Evolutionary conservation across 2,113 vertebrate species (phyloP).

Genomic region (Xiphophorus couchianus): DNA sequence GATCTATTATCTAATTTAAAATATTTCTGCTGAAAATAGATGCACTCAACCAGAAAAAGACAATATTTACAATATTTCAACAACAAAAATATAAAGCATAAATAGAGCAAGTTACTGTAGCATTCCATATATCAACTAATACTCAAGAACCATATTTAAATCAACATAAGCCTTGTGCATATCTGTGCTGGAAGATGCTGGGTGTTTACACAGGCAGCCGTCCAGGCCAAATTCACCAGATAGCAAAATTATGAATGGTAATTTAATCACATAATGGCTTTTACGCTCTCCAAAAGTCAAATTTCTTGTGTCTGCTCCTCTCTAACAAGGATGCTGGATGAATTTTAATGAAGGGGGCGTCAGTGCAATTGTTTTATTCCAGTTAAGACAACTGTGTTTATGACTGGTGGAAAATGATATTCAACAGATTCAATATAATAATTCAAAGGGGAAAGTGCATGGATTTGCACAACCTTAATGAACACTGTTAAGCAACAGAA

Average conservation of each 20-base stretch:
- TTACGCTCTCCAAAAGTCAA: constrained; percentile 60
- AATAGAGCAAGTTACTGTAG: constrained; percentile 11
- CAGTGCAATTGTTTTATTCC: constrained; percentile 51
- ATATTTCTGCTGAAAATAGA: neutral
- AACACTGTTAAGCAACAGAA: constrained; percentile 35
- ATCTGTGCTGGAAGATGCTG: constrained; percentile 31
- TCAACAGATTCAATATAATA: constrained; percentile 43
- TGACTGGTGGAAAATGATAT: constrained; percentile 42
- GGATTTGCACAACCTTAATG: constrained; percentile 34
- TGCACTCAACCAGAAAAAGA: neutral
- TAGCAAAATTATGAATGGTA: constrained; percentile 68
- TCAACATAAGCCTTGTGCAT: constrained; percentile 33
- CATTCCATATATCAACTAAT: constrained; percentile 11
- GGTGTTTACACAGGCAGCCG: constrained; percentile 52
- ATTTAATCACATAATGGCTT: constrained; percentile 73
- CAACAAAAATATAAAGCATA: constrained; percentile 10
- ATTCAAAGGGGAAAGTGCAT: constrained; percentile 28
- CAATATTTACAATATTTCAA: neutral
- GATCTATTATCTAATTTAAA: neutral
- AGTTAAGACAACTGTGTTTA: constrained; percentile 44
- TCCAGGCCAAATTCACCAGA: constrained; percentile 63
- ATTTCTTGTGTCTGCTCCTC: constrained; percentile 62
- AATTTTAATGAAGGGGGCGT: constrained; percentile 61
- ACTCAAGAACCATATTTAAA: constrained; percentile 29
- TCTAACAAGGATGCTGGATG: constrained; percentile 56